Percentiles rank a stretch among this genome's conserved stretches.
Evolutionary conservation across 2,797 vertebrate genomes (phyloP).

Genomic region (Australoheros facetus): DNA sequence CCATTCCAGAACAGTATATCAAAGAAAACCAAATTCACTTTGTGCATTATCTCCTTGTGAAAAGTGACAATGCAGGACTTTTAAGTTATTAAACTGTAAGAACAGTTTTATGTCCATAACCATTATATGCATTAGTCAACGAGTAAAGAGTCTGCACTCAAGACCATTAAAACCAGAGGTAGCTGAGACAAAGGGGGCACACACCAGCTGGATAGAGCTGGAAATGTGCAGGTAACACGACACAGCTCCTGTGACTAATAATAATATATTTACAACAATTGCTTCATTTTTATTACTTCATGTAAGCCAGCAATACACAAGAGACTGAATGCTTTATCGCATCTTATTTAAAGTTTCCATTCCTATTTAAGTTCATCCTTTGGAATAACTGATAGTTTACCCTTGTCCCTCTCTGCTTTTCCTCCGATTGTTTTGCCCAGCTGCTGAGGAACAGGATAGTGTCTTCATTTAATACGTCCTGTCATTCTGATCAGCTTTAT

Average conservation of each 20-base stretch:
- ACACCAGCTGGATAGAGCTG: slow-evolving; percentile 27
- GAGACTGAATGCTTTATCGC: slow-evolving; percentile 24
- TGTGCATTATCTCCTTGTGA: slow-evolving; percentile 26
- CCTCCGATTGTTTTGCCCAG: slow-evolving; percentile 68
- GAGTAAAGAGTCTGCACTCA: slow-evolving; percentile 37
- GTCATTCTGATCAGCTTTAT: slow-evolving; percentile 64
- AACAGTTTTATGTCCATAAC: slow-evolving; percentile 16
- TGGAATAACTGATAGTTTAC: slow-evolving; percentile 21
- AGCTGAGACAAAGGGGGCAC: slow-evolving; percentile 38
- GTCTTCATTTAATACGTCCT: slow-evolving; percentile 39
- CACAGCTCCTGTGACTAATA: background rate
- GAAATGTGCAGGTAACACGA: slow-evolving; percentile 22
- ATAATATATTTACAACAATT: background rate
- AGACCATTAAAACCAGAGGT: slow-evolving; percentile 65
- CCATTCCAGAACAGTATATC: slow-evolving; percentile 10
- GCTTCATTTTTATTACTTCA: background rate
- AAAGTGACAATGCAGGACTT: slow-evolving; percentile 32
- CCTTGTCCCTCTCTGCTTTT: background rate
- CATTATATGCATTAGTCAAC: slow-evolving; percentile 39
- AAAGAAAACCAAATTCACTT: slow-evolving; percentile 22
- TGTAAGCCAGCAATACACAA: background rate
- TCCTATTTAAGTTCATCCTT: background rate
- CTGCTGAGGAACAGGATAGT: slow-evolving; percentile 36
- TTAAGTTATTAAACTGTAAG: slow-evolving; percentile 32
- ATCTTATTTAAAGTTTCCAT: background rate